Conservation (phyloP, 1,140 invertebrate species). For the Charaxes varanes region DNA sequence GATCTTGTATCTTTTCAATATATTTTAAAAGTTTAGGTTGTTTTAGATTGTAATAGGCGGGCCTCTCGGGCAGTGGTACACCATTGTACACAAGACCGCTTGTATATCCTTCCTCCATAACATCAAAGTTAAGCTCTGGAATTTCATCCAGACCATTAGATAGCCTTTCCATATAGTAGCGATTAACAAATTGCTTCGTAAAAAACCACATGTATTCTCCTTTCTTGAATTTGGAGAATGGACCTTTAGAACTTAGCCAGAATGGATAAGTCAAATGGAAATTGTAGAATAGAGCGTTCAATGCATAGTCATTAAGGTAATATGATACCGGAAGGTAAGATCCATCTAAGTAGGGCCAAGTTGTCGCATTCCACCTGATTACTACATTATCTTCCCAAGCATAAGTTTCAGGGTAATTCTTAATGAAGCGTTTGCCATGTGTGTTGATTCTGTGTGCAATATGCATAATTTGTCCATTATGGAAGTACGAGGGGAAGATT, state of each 20-base stretch:
- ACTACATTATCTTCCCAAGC: conserved; percentile 52
- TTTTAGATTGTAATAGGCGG: conserved; percentile 54
- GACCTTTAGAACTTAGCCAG: conserved; percentile 74
- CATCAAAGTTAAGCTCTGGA: conserved; percentile 73
- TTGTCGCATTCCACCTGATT: conserved; percentile 75
- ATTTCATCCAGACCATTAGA: conserved; percentile 78
- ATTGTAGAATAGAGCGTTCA: conserved; percentile 83
- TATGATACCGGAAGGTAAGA: conserved; percentile 72
- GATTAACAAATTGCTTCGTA: conserved; percentile 77
- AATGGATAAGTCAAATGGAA: conserved; percentile 77
- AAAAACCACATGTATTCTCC: conserved; percentile 79
- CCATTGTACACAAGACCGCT: conserved; percentile 80
- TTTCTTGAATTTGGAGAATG: conserved; percentile 71
- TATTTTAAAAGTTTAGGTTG: conserved; percentile 41
- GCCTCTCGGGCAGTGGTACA: conserved; percentile 77
- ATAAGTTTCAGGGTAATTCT: conserved; percentile 43
- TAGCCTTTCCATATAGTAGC: conserved; percentile 81
- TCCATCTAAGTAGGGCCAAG: conserved; percentile 46
- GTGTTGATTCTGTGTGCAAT: conserved; percentile 74
- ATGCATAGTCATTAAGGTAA: conserved; percentile 82
- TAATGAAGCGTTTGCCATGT: conserved; percentile 38
- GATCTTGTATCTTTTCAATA: conserved; percentile 71
- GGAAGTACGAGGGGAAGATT: conserved; percentile 77
- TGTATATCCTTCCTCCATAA: conserved; percentile 78
- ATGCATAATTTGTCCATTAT: conserved; percentile 75